Conservation (phyloP, 2,888 invertebrate genomes). For the Blastobasis adustella region DNA sequence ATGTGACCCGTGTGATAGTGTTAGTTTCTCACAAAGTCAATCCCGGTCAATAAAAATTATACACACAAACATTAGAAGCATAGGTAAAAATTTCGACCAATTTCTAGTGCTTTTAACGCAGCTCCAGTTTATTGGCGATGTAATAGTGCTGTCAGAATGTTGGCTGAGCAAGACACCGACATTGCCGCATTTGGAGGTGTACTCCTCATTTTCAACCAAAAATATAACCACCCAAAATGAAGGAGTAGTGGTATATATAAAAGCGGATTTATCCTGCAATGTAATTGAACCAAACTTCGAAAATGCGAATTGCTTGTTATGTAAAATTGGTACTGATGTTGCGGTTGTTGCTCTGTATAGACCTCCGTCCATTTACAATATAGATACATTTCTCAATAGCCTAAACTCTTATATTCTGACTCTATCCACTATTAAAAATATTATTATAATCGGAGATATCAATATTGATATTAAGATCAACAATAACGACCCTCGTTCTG, state of each 20-base stretch:
- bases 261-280: not conserved
- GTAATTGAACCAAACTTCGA: slow-evolving; percentile 1
- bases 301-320: slow-evolving; percentile 5
- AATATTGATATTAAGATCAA: slow-evolving; percentile 9
- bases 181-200: not conserved
- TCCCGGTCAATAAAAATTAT: not conserved
- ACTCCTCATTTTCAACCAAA: not conserved
- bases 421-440: slow-evolving; percentile 3
- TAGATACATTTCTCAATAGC: slow-evolving; percentile 7
- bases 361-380: slow-evolving; percentile 5
- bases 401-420: slow-evolving; percentile 1
- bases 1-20: not conserved
- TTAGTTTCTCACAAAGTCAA: not conserved
- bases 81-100: not conserved
- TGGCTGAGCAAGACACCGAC: not conserved
- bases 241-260: slow-evolving; percentile 2
- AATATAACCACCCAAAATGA: slow-evolving; percentile 2
- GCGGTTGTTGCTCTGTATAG: slow-evolving; percentile 9
- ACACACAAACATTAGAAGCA: not conserved
- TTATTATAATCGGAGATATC: slow-evolving; percentile 9
- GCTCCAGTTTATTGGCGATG: not conserved
- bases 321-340: not conserved
- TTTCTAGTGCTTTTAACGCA: not conserved
- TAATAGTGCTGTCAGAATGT: slow-evolving; percentile 6
- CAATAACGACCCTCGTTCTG: slow-evolving; percentile 4